These are phyloP conservation scores for Glossosoma conforme DNA, from an alignment of 1,140 invertebrate species.

Conservation along the genomic window DNA sequence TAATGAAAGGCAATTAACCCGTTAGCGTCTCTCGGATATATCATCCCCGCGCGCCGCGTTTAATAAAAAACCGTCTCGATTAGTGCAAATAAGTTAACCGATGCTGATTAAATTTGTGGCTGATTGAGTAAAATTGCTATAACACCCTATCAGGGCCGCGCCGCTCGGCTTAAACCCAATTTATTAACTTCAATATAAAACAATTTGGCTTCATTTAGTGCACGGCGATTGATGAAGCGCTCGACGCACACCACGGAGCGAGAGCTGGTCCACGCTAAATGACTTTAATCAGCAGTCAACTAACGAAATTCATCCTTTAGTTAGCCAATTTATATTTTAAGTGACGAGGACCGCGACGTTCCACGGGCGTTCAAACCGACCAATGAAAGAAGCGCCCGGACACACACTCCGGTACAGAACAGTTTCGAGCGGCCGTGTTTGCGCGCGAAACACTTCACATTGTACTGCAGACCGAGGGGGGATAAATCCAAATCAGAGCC, in stretches of 20 bases:
- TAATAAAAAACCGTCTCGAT: conserved; percentile 20
- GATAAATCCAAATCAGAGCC: conserved; percentile 12
- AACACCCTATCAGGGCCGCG: conserved; percentile 32
- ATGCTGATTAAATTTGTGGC: conserved; percentile 31
- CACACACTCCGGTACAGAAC: conserved; percentile 24
- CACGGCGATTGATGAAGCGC: conserved; percentile 29
- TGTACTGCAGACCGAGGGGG: not conserved
- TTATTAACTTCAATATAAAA: conserved; percentile 47
- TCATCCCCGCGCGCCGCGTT: conserved; percentile 17
- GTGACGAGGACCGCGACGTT: conserved; percentile 4
- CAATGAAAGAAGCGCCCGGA: conserved; percentile 39
- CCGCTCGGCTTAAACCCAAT: conserved; percentile 34
- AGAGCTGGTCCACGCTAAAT: conserved; percentile 50
- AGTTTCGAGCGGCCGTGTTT: conserved; percentile 32
- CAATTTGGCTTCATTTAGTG: conserved; percentile 49
- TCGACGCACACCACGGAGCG: conserved; percentile 33
- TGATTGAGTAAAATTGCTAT: conserved; percentile 34
- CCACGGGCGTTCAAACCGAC: conserved; percentile 19
- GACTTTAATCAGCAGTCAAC: conserved; percentile 55
- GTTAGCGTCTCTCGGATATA: conserved; percentile 2
- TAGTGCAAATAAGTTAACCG: conserved; percentile 31
- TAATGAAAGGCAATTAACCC: conserved; percentile 20
- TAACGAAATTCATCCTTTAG: conserved; percentile 51
- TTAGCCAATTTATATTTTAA: conserved; percentile 54
- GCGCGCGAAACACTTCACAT: conserved; percentile 13